Percentiles rank a stretch among this genome's conserved stretches.
Evolutionary conservation across 1,140 invertebrate species (phyloP).

Genomic region (Andricus grossulariae): DNA sequence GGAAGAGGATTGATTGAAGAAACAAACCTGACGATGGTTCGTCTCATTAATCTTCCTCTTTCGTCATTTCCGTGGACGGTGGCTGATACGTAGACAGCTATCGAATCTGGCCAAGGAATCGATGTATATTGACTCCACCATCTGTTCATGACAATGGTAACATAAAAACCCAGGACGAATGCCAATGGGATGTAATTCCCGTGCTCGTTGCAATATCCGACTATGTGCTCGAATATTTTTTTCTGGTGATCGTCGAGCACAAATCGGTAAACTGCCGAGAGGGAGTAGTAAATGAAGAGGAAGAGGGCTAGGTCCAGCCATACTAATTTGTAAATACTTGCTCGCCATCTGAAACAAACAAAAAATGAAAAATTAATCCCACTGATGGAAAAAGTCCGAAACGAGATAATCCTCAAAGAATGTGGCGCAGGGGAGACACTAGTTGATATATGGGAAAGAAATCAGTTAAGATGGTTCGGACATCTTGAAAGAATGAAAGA

Average conservation of each 20-base stretch:
- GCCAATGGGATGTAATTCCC: conserved; percentile 88
- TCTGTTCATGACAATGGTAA: conserved; percentile 92
- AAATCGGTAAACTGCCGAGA: conserved; percentile 79
- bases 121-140: conserved; percentile 94
- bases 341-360: conserved; percentile 80
- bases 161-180: conserved; percentile 94
- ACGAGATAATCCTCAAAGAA: too few species aligned
- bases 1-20: not conserved
- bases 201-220: conserved; percentile 86
- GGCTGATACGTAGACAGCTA: conserved; percentile 89
- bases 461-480: too few species aligned
- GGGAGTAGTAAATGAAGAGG: conserved; percentile 78
- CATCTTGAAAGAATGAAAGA: too few species aligned
- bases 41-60: conserved; percentile 89
- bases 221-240: conserved; percentile 85
- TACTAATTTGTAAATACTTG: conserved; percentile 85
- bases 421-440: too few species aligned
- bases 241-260: conserved; percentile 75
- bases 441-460: too few species aligned
- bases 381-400: too few species aligned
- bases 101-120: conserved; percentile 88
- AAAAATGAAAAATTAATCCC: conserved; percentile 16
- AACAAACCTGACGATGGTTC: conserved; percentile 87
- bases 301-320: conserved; percentile 82
- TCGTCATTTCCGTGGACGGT: conserved; percentile 89